Evolutionary conservation across 37 sponge, comb jelly and placozoan genomes (phyloP), one percentile per base, ranked within the genome.

Genomic region (Aphrocallistes beatrix): DNA sequence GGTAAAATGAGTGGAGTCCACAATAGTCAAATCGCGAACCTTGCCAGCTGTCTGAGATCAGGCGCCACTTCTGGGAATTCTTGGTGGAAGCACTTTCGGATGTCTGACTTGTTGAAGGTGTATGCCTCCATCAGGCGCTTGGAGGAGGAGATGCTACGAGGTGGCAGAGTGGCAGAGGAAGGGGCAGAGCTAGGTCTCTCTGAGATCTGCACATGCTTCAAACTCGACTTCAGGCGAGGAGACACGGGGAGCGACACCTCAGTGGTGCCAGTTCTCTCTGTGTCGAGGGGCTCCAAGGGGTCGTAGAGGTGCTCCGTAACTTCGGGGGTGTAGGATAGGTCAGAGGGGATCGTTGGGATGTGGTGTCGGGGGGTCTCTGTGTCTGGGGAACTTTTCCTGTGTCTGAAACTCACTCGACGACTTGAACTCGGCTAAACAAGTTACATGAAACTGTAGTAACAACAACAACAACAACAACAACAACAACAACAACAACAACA

Each of bases 11-110:
- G n/a, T n/a, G n/a, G n/a, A n/a, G n/a, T n/a, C n/a, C n/a, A n/a
- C n/a, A n/a, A n/a, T n/a, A n/a, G n/a, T n/a, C n/a, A n/a, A n/a
- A n/a, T n/a, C n/a, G n/a, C n/a, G n/a, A n/a, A n/a, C n/a, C n/a
- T 69, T 1, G 88, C 51, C 83, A 88, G 45, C 40, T 91, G 87
- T 81, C 90, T 89, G 37, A 91, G 81, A 75, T 94, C 92, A n/a
- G 94, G 94, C 37, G 86, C 84, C 69, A 38, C 34, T 36, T 94
- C 94, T 23, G 87, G 90, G 82, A 85, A 88, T 39, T 42, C 23
- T 8, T 83, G 38, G 47, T 87, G 88, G 51, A 90, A 91, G 17
- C 81, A 39, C 37, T 82, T 86, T 69, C 85, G 32, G 6, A 50
- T 86, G 34, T 83, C 90, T 30, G 87, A 88, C 36, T 48, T 82